phyloP scores from a whole-genome alignment of 1,140 invertebrate species.

The Drosophila trapezifrons region DNA sequence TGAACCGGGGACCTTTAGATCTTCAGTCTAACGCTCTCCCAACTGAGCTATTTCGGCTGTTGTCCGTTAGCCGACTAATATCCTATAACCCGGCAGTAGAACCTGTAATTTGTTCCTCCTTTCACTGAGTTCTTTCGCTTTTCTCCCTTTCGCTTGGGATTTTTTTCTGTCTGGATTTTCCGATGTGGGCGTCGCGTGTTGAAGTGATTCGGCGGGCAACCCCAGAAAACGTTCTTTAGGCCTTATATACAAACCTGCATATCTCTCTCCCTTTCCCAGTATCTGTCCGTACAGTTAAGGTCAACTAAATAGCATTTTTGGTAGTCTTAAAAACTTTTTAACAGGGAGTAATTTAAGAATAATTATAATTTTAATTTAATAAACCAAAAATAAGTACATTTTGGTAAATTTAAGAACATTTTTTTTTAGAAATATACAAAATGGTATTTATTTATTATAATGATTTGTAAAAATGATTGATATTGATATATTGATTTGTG shows the following conservation, averaged over 20 bases:
- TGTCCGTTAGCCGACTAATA: neutral
- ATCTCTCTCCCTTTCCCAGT: neutral
- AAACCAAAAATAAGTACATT: no score
- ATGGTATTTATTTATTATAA: no score
- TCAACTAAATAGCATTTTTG: neutral
- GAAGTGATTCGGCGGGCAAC: neutral
- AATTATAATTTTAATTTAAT: no score
- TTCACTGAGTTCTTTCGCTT: neutral
- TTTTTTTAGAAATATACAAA: no score
- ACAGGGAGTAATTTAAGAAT: neutral
- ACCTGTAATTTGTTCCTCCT: neutral
- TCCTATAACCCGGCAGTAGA: neutral
- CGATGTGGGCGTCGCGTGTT: neutral
- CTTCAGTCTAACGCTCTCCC: slow-evolving; percentile 93
- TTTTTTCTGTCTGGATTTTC: neutral
- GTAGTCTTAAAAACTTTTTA: neutral
- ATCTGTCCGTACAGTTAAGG: neutral
- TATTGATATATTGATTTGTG: no score
- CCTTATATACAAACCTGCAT: neutral
- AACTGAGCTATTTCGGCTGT: slow-evolving; percentile 80
- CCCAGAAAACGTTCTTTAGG: neutral
- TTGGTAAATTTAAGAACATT: no score
- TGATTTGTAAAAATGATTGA: no score
- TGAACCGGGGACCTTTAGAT: slow-evolving; percentile 92
- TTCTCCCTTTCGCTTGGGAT: neutral